Evolutionary conservation across 1,140 invertebrate genomes (phyloP), one percentile per base, ranked within the genome.

Genomic region (Wasmannia auropunctata): DNA sequence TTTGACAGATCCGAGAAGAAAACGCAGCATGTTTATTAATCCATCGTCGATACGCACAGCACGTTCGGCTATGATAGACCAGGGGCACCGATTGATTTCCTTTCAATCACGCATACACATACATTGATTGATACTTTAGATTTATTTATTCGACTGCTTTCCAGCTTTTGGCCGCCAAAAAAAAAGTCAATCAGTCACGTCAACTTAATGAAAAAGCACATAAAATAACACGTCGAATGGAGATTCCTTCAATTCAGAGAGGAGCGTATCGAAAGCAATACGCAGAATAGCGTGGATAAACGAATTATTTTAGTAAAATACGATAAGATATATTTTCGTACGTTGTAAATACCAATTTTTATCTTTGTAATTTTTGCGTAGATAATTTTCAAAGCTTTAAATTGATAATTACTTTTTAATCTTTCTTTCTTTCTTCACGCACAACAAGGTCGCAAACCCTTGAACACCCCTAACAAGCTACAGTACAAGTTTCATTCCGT

Each of bases 401-500:
- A 8, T 11, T 34, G 51, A 31, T 51, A 43, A 62, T 37, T 86
- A 7, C 40, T 25, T 43, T 62, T 51, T n/a, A 11, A 46, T 54
- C n/a, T 62, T n/a, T 70, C 76, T 56, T 31, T 76, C n/a, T 81
- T 40, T 31, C 72, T 46, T 83, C 34, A 43, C 72, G 0, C 34
- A 46, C 22, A 28, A 77, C 40, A 90, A 91, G 96, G 95, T 94
- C 84, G 75, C 34, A 77, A 93, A 91, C 19, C 95, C 95, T 88
- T 96, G 91, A 88, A 93, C 88, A 96, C 96, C 31, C 94, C 95
- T 76, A 95, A 96, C 93, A 95, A 95, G 58, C 95, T 96, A 92
- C 93, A 95, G 77, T 97, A 97, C 95, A 95, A 93, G 87, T 97
- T 96, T 91, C 94, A 94, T 72, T 95, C 96, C 0, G 94, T 96